Evolutionary conservation across 92 coral and sea anemone species (phyloP), one percentile per base, ranked within the genome.

Genomic region (Heliopora coerulea): DNA sequence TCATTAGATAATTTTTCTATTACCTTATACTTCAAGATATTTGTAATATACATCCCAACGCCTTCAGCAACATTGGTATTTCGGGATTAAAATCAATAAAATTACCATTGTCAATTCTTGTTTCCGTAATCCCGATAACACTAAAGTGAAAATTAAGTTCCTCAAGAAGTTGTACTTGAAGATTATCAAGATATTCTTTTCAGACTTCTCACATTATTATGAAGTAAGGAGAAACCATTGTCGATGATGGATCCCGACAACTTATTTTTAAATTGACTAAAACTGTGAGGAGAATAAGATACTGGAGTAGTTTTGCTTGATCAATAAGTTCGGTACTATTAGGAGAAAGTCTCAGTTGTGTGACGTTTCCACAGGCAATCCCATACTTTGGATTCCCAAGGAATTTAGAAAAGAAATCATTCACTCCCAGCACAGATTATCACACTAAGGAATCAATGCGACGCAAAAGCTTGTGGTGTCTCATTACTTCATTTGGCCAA

Each of bases 61-160:
- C 69, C 69, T 21, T 48, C 69, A 37, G 69, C 80, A 39, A 57
- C 68, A 40, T 24, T 27, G 40, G 17, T 24, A 44, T 40, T 12
- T 17, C 24, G 21, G 62, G 78, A 49, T 78, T 63, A 31, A 63
- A 77, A 32, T 77, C 50, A 17, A 50, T 4, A 32, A 3, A 23
- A 48, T 49, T 33, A 7, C 32, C 74, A 24, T 74, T 54, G 62
- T 82, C 49, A 24, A 80, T 73, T 27, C 85, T 62, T 15, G 85
- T 84, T 84, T 84, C 88, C 48, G 89, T 74, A 54, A 76, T 66
- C 41, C 89, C 89, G 26, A 80, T 75, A 18, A 85, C 28, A 31
- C 67, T 85, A 54, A 85, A 80, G 72, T 54, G 67, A 28, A 70
- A 44, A 54, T 80, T 40, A 14, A 84, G 25, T 56, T 84, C 85